These are phyloP conservation scores for Leptopilina drosophilae DNA, from an alignment of 2,888 invertebrate genomes.

Conservation along the genomic window DNA sequence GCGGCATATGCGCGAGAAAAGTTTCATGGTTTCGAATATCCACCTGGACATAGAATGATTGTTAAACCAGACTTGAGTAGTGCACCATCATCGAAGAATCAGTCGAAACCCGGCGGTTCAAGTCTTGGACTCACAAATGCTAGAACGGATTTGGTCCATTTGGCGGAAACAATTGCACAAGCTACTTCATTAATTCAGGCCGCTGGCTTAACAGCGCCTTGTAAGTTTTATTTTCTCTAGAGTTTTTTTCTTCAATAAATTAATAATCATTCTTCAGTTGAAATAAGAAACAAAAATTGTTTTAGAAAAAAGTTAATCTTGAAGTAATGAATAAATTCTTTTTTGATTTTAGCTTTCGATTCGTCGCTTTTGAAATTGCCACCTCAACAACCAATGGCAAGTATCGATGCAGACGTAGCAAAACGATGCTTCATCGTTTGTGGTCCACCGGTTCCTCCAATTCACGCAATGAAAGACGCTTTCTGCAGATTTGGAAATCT, in stretches of 20 bases:
- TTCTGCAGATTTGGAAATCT: constrained; percentile 94
- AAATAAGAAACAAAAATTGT: too few species aligned
- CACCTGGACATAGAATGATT: constrained; percentile 89
- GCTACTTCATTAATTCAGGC: constrained; percentile 86
- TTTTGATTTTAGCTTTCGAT: constrained; percentile 61
- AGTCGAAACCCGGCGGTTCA: constrained; percentile 69
- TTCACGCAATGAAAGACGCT: constrained; percentile 89
- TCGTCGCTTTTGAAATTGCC: constrained; percentile 80
- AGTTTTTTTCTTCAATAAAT: too few species aligned
- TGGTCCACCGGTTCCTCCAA: constrained; percentile 82
- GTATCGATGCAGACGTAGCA: constrained; percentile 82
- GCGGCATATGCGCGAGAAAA: constrained; percentile 90
- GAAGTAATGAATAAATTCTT: constrained; percentile 14
- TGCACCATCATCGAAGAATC: constrained; percentile 64
- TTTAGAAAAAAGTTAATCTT: not conserved
- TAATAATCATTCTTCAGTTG: too few species aligned
- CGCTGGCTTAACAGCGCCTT: constrained; percentile 77
- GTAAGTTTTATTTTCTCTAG: constrained; percentile 58
- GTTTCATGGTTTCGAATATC: constrained; percentile 94
- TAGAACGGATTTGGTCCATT: constrained; percentile 81
- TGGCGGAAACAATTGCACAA: constrained; percentile 87
- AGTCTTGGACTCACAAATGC: constrained; percentile 65
- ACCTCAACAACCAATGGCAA: constrained; percentile 83
- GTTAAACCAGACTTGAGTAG: constrained; percentile 82
- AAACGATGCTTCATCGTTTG: constrained; percentile 79